These are phyloP conservation scores for Pseudopipra pipra DNA, from an alignment of 2,113 vertebrate species.

Conservation along the genomic window DNA sequence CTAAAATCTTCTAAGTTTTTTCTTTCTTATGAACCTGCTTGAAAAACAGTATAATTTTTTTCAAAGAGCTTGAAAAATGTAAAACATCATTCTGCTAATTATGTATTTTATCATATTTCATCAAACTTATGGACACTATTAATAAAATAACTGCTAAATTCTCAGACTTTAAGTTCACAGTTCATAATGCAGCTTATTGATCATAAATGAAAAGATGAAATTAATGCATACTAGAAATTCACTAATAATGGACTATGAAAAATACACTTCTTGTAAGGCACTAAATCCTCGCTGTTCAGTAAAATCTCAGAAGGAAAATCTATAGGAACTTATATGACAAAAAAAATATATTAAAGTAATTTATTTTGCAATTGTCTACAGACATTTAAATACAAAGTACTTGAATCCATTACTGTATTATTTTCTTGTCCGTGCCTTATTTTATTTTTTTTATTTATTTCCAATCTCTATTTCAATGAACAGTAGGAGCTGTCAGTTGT, in stretches of 20 bases:
- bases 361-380: not conserved
- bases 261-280: not conserved
- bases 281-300: not conserved
- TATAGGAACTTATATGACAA: not conserved
- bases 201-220: not conserved
- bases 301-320: not conserved
- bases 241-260: not conserved
- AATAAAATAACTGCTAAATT: slow-evolving; percentile 8
- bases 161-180: not conserved
- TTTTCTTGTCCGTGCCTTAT: not conserved
- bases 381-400: not conserved
- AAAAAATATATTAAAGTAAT: not conserved
- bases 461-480: not conserved
- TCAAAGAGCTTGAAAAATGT: not conserved
- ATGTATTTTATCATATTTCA: not conserved
- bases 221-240: not conserved
- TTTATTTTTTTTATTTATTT: not conserved
- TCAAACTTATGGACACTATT: not conserved
- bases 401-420: not conserved
- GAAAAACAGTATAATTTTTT: slow-evolving; percentile 45
- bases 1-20: slow-evolving; percentile 27
- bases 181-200: not conserved
- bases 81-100: not conserved
- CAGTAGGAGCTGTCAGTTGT: not conserved
- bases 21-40: slow-evolving; percentile 39